Conservation (phyloP, 2,888 invertebrate genomes). For the Hyalella azteca region DNA sequence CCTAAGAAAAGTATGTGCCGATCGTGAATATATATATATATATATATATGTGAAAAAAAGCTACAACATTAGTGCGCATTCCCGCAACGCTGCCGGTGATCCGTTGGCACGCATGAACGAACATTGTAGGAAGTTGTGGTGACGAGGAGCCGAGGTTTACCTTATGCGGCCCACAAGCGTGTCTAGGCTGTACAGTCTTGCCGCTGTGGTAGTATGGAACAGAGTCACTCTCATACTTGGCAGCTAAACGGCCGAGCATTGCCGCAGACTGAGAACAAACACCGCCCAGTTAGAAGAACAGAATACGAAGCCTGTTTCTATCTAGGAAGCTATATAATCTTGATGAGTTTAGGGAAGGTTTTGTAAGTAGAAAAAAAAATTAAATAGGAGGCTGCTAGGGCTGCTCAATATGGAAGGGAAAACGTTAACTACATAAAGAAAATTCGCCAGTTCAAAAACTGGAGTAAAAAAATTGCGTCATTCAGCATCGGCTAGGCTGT, state of each 20-base stretch:
- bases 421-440: too few relatives aligned
- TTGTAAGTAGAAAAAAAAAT: too few relatives aligned
- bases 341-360: too few relatives aligned
- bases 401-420: too few relatives aligned
- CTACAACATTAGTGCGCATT: constrained; percentile 12
- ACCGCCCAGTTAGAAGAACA: constrained; percentile 19
- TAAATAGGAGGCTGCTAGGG: too few relatives aligned
- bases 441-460: too few relatives aligned
- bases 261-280: constrained; percentile 24
- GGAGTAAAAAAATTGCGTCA: too few relatives aligned
- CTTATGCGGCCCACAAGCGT: constrained; percentile 7
- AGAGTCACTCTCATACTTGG: constrained; percentile 22
- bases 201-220: constrained; percentile 24
- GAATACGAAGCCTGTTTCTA: too few relatives aligned
- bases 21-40: too few relatives aligned
- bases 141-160: background rate
- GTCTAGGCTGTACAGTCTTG: constrained; percentile 14
- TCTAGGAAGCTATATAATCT: too few relatives aligned
- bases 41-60: background rate
- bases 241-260: constrained; percentile 16
- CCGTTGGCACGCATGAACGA: background rate
- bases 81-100: constrained; percentile 25
- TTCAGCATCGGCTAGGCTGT: too few relatives aligned
- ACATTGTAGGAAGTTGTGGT: background rate
- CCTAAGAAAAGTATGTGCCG: too few relatives aligned